Evolutionary conservation across 1,140 invertebrate species (phyloP), one percentile per base, ranked within the genome.

Genomic region (Lasaia peninsularis): DNA sequence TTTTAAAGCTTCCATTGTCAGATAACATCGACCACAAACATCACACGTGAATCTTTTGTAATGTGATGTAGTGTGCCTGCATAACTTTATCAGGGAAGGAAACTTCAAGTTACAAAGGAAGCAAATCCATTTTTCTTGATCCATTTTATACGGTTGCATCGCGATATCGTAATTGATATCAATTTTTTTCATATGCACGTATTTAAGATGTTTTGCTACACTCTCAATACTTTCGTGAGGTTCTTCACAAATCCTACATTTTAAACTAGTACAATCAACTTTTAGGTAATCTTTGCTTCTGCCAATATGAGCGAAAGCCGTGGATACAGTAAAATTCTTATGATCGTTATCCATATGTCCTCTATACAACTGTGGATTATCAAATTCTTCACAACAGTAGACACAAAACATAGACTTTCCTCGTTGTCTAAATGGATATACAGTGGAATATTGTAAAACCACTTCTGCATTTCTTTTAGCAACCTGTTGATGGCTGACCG

Each of bases 21-120:
- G 32, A 64, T 86, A 88, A 18, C 61, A 75, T 8, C 75, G 64
- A 0, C 82, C 84, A 52, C 84, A 87, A 1, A 71, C 59, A n/a
- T 87, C 84, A 44, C 84, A 87, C 1, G 80, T 86, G 35, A 69
- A 81, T 18, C 83, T 77, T n/a, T 63, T 60, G 16, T 75, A 86
- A 64, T 88, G 82, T 0, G 75, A 67, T 0, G 73, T 75, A 0
- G 78, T 88, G 44, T 88, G 84, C 20, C 78, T 66, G 52, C 73
- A 75, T 1, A 87, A 55, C 14, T 74, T 79, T 0, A 61, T 73
- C 0, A 87, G 44, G 0, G 76, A 63, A 0, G 78, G 70, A 10
- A 80, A 60, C 60, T 81, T 84, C 44, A 73, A 73, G 11, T 70
- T 52, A 28, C 84, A 87, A 5, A 82, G 32, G 21, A 62, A 73